Conservation (phyloP, 2,113 vertebrate genomes). For the Trichechus manatus region DNA sequence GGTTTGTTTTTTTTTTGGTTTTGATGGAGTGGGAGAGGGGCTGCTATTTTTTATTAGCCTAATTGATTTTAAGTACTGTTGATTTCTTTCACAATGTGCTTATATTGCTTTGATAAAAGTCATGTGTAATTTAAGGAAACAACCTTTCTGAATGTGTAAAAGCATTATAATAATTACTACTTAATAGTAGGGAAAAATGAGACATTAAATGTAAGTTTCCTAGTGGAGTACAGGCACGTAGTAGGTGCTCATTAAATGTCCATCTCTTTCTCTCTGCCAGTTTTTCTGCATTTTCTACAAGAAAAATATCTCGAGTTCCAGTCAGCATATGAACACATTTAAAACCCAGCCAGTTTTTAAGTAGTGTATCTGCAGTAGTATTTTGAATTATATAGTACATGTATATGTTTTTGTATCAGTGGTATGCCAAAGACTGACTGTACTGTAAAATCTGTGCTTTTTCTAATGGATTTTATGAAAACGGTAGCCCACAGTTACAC, state of each 20-base stretch:
- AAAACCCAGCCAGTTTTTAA: background rate
- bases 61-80: constrained; percentile 32
- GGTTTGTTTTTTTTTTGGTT: too few species aligned
- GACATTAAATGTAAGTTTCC: background rate
- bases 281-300: background rate
- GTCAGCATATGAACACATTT: background rate
- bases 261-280: background rate
- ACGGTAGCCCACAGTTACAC: background rate
- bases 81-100: background rate
- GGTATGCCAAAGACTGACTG: background rate
- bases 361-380: background rate
- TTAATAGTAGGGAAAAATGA: background rate
- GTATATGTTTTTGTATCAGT: background rate
- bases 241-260: background rate
- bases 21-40: too few species aligned
- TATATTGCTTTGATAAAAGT: background rate
- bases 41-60: background rate
- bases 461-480: constrained; percentile 28
- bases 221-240: background rate
- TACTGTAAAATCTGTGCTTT: background rate
- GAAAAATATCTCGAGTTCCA: background rate
- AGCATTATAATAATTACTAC: background rate
- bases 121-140: constrained; percentile 39
- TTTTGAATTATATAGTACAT: background rate
- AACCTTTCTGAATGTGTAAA: background rate